phyloP scores from a whole-genome alignment of 2,888 invertebrate genomes.

The Erebia palarica region DNA sequence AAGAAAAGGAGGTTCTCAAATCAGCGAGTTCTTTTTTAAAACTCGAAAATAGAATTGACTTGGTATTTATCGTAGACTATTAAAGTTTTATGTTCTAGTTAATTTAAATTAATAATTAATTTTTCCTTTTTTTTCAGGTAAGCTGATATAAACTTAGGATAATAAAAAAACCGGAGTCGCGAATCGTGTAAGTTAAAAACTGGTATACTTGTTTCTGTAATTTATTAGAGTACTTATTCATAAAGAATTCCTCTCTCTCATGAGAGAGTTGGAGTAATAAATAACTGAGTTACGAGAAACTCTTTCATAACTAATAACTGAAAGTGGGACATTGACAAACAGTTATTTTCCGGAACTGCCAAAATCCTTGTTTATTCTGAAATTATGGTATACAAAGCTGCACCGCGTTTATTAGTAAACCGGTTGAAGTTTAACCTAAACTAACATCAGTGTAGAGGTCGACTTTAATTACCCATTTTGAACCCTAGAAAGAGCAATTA shows the following conservation, averaged over 20 bases:
- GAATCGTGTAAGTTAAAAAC: neutral
- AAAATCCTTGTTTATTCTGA: conserved; percentile 9
- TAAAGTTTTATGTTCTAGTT: neutral
- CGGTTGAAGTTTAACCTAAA: conserved; percentile 8
- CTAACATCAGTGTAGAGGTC: conserved; percentile 15
- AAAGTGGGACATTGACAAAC: conserved; percentile 6
- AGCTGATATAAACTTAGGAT: neutral
- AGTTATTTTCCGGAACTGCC: conserved; percentile 12
- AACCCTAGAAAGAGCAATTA: conserved; percentile 55
- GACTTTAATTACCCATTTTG: conserved; percentile 29
- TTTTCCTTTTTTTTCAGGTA: conserved; percentile 1
- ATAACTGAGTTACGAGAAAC: conserved; percentile 2
- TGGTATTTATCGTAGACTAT: neutral
- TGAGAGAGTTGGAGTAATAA: neutral
- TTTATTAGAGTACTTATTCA: neutral
- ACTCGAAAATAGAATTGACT: too few species aligned
- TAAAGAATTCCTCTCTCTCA: neutral
- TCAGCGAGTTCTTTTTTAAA: too few species aligned
- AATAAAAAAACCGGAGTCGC: neutral
- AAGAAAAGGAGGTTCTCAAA: too few species aligned
- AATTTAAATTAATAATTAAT: neutral
- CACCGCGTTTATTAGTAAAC: conserved; percentile 6
- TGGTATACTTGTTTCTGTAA: neutral
- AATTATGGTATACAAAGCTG: conserved; percentile 6
- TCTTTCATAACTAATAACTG: conserved; percentile 10